Conservation (phyloP, 2,797 vertebrate genomes). For the Myotis daubentonii region DNA sequence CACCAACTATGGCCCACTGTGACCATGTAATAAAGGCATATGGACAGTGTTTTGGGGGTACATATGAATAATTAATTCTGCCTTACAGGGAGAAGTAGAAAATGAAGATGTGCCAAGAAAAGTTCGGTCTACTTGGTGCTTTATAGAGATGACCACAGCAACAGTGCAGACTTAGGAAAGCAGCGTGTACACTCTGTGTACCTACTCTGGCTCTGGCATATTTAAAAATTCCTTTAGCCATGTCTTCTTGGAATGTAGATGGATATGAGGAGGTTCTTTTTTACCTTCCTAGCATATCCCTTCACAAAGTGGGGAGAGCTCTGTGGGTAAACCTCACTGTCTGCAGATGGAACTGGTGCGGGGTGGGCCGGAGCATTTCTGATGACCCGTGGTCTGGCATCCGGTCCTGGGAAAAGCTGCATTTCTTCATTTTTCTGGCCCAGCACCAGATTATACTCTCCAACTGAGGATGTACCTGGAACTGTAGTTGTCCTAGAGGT, state of each 20-base stretch:
- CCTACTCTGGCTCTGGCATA: not conserved
- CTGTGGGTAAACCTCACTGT: not conserved
- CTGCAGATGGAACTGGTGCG: not conserved
- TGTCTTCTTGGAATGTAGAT: not conserved
- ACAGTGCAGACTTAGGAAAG: not conserved
- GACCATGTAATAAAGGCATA: not conserved
- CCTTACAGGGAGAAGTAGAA: not conserved
- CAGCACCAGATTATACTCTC: not conserved
- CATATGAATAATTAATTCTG: not conserved
- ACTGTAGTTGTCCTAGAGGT: not conserved
- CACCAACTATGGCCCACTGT: not conserved
- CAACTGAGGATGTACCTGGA: not conserved
- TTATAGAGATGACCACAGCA: not conserved
- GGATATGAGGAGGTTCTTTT: not conserved
- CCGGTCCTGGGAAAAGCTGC: not conserved
- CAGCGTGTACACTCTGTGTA: fast-evolving
- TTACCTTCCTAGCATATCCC: not conserved
- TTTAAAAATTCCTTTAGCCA: not conserved
- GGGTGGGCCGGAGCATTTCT: not conserved
- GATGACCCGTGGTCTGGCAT: not conserved
- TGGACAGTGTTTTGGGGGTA: not conserved
- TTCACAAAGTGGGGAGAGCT: not conserved
- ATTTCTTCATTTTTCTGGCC: not conserved
- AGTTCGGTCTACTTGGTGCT: not conserved
- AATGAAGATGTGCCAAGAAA: not conserved